Evolutionary conservation across 2,113 vertebrate genomes (phyloP).

Genomic region (Talpa occidentalis): DNA sequence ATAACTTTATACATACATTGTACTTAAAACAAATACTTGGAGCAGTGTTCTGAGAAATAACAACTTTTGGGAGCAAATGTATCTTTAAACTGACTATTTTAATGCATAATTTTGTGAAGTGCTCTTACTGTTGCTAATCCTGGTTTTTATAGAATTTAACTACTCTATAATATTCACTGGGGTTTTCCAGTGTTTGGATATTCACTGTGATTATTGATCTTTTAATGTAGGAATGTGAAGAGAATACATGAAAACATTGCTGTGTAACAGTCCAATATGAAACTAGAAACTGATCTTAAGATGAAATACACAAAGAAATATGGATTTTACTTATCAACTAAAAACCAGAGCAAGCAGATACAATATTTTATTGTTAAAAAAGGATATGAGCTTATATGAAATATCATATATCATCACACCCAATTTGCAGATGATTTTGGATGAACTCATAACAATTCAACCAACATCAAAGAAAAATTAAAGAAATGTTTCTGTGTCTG

Average conservation of each 20-base stretch:
- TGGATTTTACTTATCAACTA: neutral
- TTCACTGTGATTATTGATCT: neutral
- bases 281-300: slow-evolving; percentile 11
- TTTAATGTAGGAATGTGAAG: neutral
- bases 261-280: neutral
- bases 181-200: neutral
- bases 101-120: neutral
- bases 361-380: slow-evolving; percentile 44
- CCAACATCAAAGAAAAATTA: neutral
- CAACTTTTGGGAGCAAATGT: slow-evolving; percentile 15
- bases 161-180: neutral
- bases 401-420: neutral
- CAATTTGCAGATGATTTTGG: neutral
- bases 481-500: neutral
- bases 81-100: slow-evolving; percentile 18
- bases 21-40: neutral
- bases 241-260: neutral
- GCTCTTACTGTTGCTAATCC: neutral
- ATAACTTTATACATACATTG: neutral
- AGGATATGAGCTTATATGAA: neutral
- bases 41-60: neutral
- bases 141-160: neutral
- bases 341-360: neutral
- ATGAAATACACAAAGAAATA: neutral
- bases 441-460: neutral